Percentiles rank a stretch among this genome's conserved stretches.
Conservation (phyloP, 2,113 vertebrate genomes). For the Megaptera novaeangliae region DNA sequence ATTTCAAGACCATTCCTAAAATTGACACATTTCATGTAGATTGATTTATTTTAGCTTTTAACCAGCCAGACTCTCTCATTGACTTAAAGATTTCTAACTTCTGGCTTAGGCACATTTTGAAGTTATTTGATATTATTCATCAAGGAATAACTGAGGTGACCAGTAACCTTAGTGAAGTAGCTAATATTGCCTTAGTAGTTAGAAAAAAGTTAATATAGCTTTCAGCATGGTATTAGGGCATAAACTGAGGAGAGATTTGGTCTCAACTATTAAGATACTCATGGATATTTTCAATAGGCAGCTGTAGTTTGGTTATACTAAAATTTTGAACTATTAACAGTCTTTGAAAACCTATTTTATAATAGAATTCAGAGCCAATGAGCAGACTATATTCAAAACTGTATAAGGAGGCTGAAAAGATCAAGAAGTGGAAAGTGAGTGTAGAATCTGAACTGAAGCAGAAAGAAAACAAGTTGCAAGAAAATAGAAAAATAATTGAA, state of each 20-base stretch:
- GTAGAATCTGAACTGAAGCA: constrained; percentile 86
- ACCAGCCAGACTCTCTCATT: neutral
- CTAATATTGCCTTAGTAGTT: neutral
- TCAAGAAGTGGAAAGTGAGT: constrained; percentile 90
- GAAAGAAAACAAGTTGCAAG: constrained; percentile 90
- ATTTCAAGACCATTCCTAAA: neutral
- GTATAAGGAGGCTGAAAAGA: constrained; percentile 93
- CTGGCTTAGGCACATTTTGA: neutral
- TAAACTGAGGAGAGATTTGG: neutral
- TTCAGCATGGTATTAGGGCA: neutral
- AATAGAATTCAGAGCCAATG: constrained; percentile 81
- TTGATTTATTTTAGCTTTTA: constrained; percentile 44
- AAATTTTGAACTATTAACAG: constrained; percentile 54
- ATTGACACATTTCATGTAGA: neutral
- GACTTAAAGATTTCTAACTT: constrained; percentile 7
- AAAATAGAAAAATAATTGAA: constrained; percentile 90
- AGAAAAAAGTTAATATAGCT: constrained; percentile 27
- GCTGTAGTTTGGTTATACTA: neutral
- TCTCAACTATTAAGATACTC: neutral
- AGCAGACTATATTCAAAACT: constrained; percentile 90
- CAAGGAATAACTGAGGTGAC: neutral
- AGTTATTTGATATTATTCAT: constrained; percentile 25
- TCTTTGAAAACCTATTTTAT: constrained; percentile 64
- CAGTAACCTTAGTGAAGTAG: constrained; percentile 29
- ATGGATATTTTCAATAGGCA: constrained; percentile 26